Evolutionary conservation across 2,797 vertebrate species (phyloP).

Genomic region (Falco cherrug): DNA sequence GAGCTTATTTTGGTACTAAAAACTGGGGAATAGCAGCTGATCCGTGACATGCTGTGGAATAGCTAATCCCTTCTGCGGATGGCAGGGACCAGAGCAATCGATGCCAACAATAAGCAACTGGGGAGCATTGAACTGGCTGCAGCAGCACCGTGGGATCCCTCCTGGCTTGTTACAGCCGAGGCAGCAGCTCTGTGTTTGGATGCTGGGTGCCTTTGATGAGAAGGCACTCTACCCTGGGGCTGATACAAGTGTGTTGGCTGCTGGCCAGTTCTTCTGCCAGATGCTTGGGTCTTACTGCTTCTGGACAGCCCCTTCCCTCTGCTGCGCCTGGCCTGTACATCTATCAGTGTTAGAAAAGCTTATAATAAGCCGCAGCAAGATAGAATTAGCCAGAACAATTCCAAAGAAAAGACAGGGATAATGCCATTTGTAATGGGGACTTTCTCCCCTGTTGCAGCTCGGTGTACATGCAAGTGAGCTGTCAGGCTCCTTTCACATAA

Average conservation of each 20-base stretch:
- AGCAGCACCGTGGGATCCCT: constrained; percentile 3
- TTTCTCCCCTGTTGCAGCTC: constrained; percentile 2
- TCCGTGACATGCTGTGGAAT: neutral
- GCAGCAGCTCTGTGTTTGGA: neutral
- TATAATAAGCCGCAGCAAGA: constrained; percentile 14
- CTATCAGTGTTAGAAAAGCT: constrained; percentile 13
- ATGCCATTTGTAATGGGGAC: constrained; percentile 5
- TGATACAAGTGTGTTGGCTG: constrained; percentile 7
- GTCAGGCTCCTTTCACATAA: neutral
- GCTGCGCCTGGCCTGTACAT: neutral
- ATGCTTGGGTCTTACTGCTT: constrained; percentile 17
- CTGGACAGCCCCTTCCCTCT: constrained; percentile 13
- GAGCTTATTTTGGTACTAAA: constrained; percentile 58
- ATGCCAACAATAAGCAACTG: constrained; percentile 30
- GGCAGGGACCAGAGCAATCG: neutral
- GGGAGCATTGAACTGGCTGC: constrained; percentile 15
- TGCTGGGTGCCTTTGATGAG: constrained; percentile 61
- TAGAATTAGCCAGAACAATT: constrained; percentile 45
- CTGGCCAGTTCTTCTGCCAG: constrained; percentile 31
- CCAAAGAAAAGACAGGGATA: constrained; percentile 9
- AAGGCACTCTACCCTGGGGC: neutral
- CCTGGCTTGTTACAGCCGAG: neutral
- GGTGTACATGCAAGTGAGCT: neutral
- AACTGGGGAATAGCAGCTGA: constrained; percentile 55
- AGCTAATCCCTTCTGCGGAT: constrained; percentile 64